Conservation (phyloP, 2,888 invertebrate genomes). For the Sipunculus nudus region DNA sequence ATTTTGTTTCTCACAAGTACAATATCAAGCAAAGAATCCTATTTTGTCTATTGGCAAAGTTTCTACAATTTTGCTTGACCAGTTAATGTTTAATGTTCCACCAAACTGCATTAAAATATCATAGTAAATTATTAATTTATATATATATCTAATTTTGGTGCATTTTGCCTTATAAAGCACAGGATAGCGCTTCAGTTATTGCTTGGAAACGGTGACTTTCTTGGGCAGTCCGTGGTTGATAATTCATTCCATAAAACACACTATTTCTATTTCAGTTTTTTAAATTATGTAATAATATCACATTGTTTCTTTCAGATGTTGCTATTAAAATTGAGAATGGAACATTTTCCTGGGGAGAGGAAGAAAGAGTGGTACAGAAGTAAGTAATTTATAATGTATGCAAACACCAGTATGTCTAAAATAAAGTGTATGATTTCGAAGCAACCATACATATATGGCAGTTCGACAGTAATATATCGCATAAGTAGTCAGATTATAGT, state of each 20-base stretch:
- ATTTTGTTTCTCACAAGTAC: too few relatives aligned
- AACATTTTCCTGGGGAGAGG: constrained; percentile 43
- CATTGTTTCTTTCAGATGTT: constrained; percentile 19
- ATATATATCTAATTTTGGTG: neutral
- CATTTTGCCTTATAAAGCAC: neutral
- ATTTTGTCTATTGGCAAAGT: too few relatives aligned
- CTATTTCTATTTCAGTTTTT: constrained; percentile 5
- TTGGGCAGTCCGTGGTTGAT: too few relatives aligned
- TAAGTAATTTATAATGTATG: neutral
- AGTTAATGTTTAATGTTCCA: too few relatives aligned
- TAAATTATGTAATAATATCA: constrained; percentile 6
- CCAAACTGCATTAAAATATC: neutral
- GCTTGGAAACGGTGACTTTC: too few relatives aligned
- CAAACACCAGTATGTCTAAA: too few relatives aligned
- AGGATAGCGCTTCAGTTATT: neutral
- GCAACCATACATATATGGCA: too few relatives aligned
- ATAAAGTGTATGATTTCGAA: too few relatives aligned
- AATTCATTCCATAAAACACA: neutral
- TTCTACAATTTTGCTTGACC: too few relatives aligned
- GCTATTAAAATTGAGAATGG: constrained; percentile 38
- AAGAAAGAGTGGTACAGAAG: constrained; percentile 25
- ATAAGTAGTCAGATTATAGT: neutral
- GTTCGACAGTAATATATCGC: too few relatives aligned
- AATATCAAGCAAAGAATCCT: too few relatives aligned
- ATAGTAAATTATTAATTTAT: neutral